Conservation (phyloP, 2,797 vertebrate species). For the Halcyon smyrnensis region DNA sequence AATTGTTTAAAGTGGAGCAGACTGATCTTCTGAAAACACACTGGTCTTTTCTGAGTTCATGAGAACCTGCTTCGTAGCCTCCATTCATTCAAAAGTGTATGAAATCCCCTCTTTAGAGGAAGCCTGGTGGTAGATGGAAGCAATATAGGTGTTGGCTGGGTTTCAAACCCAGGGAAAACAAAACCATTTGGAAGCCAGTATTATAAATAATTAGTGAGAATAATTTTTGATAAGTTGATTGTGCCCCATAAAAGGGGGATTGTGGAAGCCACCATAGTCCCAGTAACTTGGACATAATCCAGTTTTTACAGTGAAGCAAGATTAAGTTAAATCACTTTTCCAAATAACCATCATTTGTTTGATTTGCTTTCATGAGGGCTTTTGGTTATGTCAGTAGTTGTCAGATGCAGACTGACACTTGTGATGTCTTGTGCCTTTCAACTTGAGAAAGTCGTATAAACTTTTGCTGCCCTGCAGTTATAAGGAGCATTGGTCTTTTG, state of each 20-base stretch:
- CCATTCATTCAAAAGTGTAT: not conserved
- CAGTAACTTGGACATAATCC: conserved; percentile 21
- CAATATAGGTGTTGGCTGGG: conserved; percentile 48
- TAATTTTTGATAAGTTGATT: conserved; percentile 59
- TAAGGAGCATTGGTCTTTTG: not conserved
- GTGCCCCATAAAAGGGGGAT: conserved; percentile 36
- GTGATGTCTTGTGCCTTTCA: conserved; percentile 18
- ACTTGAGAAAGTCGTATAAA: conserved; percentile 38
- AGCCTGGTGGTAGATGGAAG: conserved; percentile 18
- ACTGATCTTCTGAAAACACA: conserved; percentile 37
- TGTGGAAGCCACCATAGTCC: conserved; percentile 21
- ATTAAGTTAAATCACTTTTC: conserved; percentile 58
- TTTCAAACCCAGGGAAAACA: conserved; percentile 36
- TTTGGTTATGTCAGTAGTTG: conserved; percentile 54
- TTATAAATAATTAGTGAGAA: conserved; percentile 64
- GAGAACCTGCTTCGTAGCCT: conserved; percentile 1
- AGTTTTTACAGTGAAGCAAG: conserved; percentile 21
- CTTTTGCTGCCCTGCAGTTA: conserved; percentile 35
- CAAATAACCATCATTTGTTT: conserved; percentile 61
- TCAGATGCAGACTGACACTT: conserved; percentile 54
- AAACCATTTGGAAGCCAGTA: conserved; percentile 50
- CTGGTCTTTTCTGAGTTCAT: conserved; percentile 2
- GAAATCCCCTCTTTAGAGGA: conserved; percentile 29
- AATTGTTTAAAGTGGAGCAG: conserved; percentile 45
- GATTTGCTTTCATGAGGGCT: conserved; percentile 48